Conservation (phyloP, 2,888 invertebrate genomes). For the Altica lythri region DNA sequence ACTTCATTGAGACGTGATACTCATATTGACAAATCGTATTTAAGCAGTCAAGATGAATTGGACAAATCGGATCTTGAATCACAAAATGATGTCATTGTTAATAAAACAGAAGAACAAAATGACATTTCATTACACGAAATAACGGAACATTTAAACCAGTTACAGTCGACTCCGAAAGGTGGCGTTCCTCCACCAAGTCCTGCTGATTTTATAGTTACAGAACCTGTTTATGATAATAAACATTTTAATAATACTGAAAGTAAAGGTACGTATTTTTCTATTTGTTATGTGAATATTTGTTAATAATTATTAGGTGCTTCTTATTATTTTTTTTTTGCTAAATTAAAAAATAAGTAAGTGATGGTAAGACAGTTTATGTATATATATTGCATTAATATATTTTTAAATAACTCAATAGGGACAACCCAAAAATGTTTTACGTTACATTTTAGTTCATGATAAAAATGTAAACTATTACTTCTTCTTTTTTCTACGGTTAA, state of each 20-base stretch:
- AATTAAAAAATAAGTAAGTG: constrained; percentile 10
- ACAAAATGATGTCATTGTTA: constrained; percentile 43
- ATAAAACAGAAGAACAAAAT: too few relatives aligned
- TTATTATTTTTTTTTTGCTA: constrained; percentile 20
- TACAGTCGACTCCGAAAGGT: constrained; percentile 44
- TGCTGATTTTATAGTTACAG: constrained; percentile 48
- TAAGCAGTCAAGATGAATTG: constrained; percentile 52
- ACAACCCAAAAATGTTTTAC: too few relatives aligned
- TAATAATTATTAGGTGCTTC: constrained; percentile 17
- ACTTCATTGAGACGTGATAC: constrained; percentile 72
- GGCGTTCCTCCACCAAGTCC: constrained; percentile 56
- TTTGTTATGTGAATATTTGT: too few relatives aligned
- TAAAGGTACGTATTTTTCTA: constrained; percentile 8
- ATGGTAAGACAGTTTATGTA: too few relatives aligned
- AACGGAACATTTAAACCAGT: constrained; percentile 50
- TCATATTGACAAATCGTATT: constrained; percentile 54
- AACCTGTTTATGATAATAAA: constrained; percentile 33
- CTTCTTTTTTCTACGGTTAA: too few relatives aligned
- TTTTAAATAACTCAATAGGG: too few relatives aligned
- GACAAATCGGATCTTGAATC: too few relatives aligned
- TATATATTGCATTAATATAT: too few relatives aligned
- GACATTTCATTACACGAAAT: constrained; percentile 51
- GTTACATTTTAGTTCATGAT: too few relatives aligned
- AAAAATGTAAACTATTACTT: too few relatives aligned
- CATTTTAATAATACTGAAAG: constrained; percentile 33